Evolutionary conservation across 2,113 vertebrate species (phyloP).

Genomic region (Carassius carassius): DNA sequence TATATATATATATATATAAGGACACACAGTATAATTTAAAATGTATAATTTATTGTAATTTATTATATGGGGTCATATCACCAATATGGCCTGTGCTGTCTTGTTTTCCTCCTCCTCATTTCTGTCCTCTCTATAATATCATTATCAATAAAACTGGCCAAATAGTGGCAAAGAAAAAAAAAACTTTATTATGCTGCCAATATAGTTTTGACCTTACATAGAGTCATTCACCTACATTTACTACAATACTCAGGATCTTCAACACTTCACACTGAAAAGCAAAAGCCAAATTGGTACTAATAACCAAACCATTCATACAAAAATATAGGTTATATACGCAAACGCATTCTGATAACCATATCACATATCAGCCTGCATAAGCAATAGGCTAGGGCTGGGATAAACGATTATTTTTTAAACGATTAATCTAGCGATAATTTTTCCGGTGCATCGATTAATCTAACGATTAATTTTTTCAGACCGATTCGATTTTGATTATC

Average conservation of each 20-base stretch:
- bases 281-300: neutral
- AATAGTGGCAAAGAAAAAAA: neutral
- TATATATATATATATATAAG: too few relatives aligned
- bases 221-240: neutral
- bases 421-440: too few relatives aligned
- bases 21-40: too few relatives aligned
- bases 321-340: neutral
- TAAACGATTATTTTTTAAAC: too few relatives aligned
- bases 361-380: neutral
- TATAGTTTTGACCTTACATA: neutral
- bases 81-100: neutral
- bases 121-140: neutral
- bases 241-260: neutral
- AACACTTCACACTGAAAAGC: too few relatives aligned
- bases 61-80: neutral
- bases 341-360: neutral
- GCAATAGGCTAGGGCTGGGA: too few relatives aligned
- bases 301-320: neutral
- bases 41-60: neutral
- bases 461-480: too few relatives aligned
- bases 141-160: neutral
- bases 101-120: neutral
- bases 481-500: too few relatives aligned
- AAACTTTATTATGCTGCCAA: neutral
- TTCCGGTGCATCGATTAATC: too few relatives aligned